phyloP scores from a whole-genome alignment of 35 echinoderm and acorn worm species.

The Lytechinus variegatus region DNA sequence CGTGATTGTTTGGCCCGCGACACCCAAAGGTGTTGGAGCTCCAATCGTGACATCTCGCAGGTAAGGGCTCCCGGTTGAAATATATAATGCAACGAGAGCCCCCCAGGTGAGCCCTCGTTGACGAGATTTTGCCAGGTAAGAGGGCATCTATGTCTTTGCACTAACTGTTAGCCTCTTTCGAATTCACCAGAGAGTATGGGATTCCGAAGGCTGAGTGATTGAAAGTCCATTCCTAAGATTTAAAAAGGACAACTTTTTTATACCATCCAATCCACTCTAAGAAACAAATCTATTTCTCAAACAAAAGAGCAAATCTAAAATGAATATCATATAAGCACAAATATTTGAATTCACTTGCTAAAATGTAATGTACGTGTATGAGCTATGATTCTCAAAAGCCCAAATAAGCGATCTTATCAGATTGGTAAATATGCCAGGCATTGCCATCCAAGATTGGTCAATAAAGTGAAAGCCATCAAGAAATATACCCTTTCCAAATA shows the following conservation, averaged over 20 bases:
- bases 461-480: too few relatives aligned
- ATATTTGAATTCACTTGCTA: too few relatives aligned
- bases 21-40: not conserved
- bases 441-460: too few relatives aligned
- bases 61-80: not conserved
- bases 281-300: not conserved
- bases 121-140: not conserved
- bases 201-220: not conserved
- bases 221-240: not conserved
- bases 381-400: not conserved
- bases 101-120: slow-evolving; percentile 32
- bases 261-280: not conserved
- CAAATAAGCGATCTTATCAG: not conserved
- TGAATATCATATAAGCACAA: not conserved
- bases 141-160: slow-evolving; percentile 23
- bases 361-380: too few relatives aligned
- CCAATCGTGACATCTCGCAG: slow-evolving; percentile 23
- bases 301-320: not conserved
- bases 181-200: not conserved
- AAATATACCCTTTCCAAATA: too few relatives aligned
- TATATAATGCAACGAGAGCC: slow-evolving; percentile 16
- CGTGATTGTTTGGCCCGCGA: slow-evolving; percentile 56
- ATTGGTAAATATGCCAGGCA: not conserved
- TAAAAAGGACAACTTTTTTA: not conserved
- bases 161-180: not conserved